Conservation (phyloP, 2,888 invertebrate genomes). For the Cryptocephalus moraei region DNA sequence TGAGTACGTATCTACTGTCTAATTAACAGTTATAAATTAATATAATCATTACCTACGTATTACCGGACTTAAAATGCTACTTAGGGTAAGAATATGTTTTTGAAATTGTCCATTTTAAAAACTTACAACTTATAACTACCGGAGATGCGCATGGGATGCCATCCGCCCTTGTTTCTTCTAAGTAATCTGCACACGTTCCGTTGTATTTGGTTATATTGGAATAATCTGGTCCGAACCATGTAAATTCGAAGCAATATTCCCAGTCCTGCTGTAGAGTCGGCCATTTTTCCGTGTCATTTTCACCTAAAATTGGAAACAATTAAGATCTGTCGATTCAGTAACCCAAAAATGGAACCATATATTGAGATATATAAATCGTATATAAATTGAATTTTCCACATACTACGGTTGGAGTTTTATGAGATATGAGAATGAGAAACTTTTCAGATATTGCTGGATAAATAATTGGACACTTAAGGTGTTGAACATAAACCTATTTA, state of each 20-base stretch:
- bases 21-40: neutral
- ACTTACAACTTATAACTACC: constrained; percentile 53
- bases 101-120: neutral
- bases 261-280: constrained; percentile 15
- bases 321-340: no score
- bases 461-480: no score
- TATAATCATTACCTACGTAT: no score
- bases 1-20: neutral
- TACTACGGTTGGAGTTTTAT: neutral
- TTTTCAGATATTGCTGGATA: no score
- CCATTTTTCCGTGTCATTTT: neutral
- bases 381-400: neutral
- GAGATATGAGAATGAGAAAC: no score
- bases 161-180: constrained; percentile 25
- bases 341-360: neutral
- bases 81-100: no score
- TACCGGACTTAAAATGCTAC: no score
- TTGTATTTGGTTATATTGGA: constrained; percentile 47
- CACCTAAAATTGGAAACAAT: neutral
- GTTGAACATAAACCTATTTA: no score
- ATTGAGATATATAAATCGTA: neutral
- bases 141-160: constrained; percentile 52
- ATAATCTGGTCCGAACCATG: constrained; percentile 57
- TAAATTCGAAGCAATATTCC: constrained; percentile 53
- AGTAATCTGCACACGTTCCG: constrained; percentile 28